These are phyloP conservation scores for Heterotilapia buettikoferi DNA, from an alignment of 2,113 vertebrate species.

Conservation along the genomic window DNA sequence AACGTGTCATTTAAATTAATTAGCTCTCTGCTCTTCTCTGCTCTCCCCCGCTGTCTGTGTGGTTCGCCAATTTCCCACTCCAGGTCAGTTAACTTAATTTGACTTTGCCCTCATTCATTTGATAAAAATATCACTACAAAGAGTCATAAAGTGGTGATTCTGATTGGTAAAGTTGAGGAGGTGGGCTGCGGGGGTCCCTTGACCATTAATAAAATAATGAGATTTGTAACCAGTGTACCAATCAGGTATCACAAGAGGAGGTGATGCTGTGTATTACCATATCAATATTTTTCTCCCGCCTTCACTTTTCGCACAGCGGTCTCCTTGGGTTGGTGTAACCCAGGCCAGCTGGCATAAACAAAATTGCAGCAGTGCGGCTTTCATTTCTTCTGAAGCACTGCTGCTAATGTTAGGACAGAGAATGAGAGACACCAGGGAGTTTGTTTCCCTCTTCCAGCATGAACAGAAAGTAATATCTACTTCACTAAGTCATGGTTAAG, in stretches of 20 bases:
- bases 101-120: not conserved
- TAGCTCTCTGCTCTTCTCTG: not conserved
- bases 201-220: not conserved
- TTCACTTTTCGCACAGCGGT: not conserved
- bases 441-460: not conserved
- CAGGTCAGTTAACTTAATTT: not conserved
- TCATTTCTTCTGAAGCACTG: not conserved
- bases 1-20: not conserved
- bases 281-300: not conserved
- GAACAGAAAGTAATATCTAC: not conserved
- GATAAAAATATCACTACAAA: not conserved
- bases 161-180: not conserved
- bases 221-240: not conserved
- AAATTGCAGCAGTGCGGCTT: not conserved
- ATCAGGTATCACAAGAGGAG: not conserved
- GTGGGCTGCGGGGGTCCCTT: not conserved
- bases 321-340: not conserved
- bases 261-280: not conserved
- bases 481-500: not conserved
- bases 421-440: not conserved
- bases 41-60: not conserved
- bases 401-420: not conserved
- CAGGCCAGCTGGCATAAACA: not conserved
- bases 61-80: not conserved
- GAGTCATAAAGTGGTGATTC: not conserved